Conservation (phyloP, 2,888 invertebrate species). For the Tribolium freemani region DNA sequence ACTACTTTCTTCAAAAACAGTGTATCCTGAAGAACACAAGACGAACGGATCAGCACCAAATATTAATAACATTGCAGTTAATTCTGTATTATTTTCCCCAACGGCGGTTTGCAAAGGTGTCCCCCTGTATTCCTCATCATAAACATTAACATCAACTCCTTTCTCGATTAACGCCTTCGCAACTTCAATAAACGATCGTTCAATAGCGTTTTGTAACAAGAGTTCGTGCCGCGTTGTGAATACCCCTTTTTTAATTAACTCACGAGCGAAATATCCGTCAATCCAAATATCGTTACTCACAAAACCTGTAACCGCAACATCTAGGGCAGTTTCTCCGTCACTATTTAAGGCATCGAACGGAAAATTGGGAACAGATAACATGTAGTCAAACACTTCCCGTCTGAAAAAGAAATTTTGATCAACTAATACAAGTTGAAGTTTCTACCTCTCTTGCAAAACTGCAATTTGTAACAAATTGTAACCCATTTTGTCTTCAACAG, state of each 20-base stretch:
- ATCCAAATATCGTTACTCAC: background rate
- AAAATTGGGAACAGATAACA: constrained; percentile 1
- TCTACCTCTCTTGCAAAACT: constrained; percentile 3
- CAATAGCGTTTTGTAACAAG: background rate
- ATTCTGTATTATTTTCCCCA: background rate
- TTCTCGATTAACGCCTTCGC: background rate
- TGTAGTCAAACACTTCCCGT: constrained; percentile 12
- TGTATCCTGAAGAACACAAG: background rate
- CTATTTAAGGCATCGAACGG: background rate
- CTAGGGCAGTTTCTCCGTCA: background rate
- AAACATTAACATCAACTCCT: constrained; percentile 2
- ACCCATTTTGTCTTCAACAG: background rate
- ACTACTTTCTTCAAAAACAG: background rate
- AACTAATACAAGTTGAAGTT: background rate
- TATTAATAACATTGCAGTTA: background rate
- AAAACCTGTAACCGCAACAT: background rate
- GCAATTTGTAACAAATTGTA: constrained; percentile 16
- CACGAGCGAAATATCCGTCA: background rate
- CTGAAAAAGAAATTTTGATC: background rate
- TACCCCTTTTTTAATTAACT: background rate
- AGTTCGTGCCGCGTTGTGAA: background rate
- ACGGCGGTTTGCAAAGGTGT: background rate
- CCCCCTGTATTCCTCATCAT: background rate
- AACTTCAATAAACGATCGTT: background rate
- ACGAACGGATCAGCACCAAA: background rate